Evolutionary conservation across 2,113 vertebrate genomes (phyloP), one percentile per base, ranked within the genome.

Genomic region (Amphiprion percula): DNA sequence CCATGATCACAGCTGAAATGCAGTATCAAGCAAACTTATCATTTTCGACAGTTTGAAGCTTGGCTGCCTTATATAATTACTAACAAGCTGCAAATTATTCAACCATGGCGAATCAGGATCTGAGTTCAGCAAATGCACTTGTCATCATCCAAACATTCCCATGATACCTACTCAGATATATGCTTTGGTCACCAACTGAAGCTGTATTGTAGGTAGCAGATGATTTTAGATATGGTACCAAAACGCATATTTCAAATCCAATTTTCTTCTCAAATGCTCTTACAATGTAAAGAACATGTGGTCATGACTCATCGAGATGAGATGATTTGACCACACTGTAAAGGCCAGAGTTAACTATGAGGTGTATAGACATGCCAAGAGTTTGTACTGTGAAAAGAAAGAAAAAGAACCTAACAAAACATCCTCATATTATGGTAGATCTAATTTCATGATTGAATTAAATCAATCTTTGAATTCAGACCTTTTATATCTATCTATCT

Each of bases 41-140:
- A 64, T 69, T 77, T 60, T 79, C 41, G 62, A n/a, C 23, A 16
- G 41, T 69, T 74, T 62, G 49, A 68, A 71, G 37, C 56, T 24
- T 52, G 19, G 64, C 41, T 79, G 46, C 37, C 41, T 77, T 17
- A 19, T 56, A 33, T 74, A 62, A 82, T 82, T 63, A 69, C 73
- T 53, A 74, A 69, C 59, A 58, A 65, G 59, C 24, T 74, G 54
- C 53, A 58, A 58, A 74, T 68, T 37, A 63, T 65, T 54, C 23
- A 68, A 44, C 64, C 44, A 7, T 1, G 26, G 21, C 28, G 26
- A n/a, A 47, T 60, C 28, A 61, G 37, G 19, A 62, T 50, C 56
- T 66, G 56, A 44, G 8, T 59, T 65, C 12, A 0, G 53, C 26
- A 69, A 14, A 47, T 19, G 14, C 33, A 44, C 16, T 52, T 62